phyloP scores from a whole-genome alignment of 2,113 vertebrate species.

The Eubucco bourcierii region DNA sequence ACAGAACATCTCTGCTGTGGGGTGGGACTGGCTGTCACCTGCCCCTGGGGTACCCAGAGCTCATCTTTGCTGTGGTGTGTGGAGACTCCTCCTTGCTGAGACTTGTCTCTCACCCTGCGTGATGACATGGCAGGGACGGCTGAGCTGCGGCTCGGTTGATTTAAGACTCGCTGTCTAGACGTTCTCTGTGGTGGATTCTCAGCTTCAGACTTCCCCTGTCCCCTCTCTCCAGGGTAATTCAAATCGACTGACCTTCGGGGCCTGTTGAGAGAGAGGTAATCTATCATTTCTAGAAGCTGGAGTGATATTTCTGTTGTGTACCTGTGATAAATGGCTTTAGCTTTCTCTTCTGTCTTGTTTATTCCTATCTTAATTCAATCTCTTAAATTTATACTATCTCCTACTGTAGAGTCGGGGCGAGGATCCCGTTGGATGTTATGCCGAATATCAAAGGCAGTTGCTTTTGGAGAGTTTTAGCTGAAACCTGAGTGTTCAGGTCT shows the following conservation, averaged over 20 bases:
- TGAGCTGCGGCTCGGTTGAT: conserved; percentile 43
- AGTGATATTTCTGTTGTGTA: background rate
- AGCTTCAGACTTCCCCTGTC: conserved; percentile 11
- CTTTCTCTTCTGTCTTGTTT: conserved; percentile 19
- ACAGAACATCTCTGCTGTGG: background rate
- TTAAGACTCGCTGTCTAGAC: conserved; percentile 44
- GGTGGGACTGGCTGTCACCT: background rate
- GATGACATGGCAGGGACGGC: background rate
- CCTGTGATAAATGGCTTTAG: conserved; percentile 4
- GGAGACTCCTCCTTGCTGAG: background rate
- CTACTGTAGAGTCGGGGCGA: background rate
- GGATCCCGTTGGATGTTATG: background rate
- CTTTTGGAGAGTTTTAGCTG: background rate
- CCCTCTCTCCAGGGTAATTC: background rate
- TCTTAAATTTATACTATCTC: background rate
- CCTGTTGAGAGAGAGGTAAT: background rate
- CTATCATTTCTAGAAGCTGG: background rate
- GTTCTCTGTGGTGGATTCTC: conserved; percentile 36
- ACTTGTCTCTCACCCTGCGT: background rate
- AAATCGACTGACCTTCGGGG: background rate
- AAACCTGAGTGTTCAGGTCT: background rate
- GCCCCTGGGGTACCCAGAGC: background rate
- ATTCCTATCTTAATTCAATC: background rate
- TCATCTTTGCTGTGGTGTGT: background rate
- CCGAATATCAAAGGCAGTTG: background rate